Evolutionary conservation across 2,888 invertebrate genomes (phyloP), one percentile per base, ranked within the genome.

Genomic region (Netelia virgata): DNA sequence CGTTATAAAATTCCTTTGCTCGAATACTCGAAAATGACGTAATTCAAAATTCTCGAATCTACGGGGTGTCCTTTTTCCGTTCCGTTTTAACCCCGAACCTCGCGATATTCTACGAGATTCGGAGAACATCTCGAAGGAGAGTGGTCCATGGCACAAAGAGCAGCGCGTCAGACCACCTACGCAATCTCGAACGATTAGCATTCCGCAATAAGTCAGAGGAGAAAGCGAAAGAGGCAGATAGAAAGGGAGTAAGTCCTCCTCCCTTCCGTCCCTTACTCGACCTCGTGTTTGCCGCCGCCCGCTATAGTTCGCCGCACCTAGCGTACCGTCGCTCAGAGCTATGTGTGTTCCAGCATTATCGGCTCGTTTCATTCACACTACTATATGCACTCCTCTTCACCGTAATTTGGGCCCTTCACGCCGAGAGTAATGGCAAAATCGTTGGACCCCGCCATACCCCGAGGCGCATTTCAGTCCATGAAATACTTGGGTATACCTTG

Each of bases 261-360:
- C 28, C 28, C 28, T 5, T 28, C 5, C 28, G 5, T 18, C 78
- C 77, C 68, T 68, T 61, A 20, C 50, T 61, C 53, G 53, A 70
- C 70, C 36, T 61, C 53, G 63, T 47, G 61, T 47, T 28, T 43
- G 28, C 76, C 47, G 16, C 10, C 68, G 50, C 28, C 50, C 50
- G 69, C 69, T 61, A 77, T 77, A 28, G 59, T 50, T 28, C 18
- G 18, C 36, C 61, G 53, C 70, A 53, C 74, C 63, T 20, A 61
- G 11, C 50, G 69, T 61, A 36, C 20, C 16, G 68, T 86, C 78
- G 88, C 91, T 87, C 84, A 86, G 85, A 89, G 91, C 90, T 90
- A 88, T 90, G 91, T 91, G 87, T 86, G 91, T 91, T 91, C 90
- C 88, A 83, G 83, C 87, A 91, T 91, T 91, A 91, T 90, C 91